These are phyloP conservation scores for Neelides folsomi DNA, from an alignment of 2,888 invertebrate genomes.

Conservation along the genomic window DNA sequence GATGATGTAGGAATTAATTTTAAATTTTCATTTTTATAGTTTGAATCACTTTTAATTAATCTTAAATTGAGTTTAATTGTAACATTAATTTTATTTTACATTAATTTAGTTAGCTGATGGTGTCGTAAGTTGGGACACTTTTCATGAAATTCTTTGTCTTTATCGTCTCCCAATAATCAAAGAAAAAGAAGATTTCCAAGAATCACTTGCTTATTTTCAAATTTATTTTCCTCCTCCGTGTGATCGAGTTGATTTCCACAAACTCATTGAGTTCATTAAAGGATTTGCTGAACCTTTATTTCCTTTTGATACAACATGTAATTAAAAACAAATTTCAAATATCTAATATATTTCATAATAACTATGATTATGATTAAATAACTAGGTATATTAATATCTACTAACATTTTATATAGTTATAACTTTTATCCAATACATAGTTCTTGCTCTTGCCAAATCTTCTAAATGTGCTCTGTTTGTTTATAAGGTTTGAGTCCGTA, in stretches of 20 bases:
- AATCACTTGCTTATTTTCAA: constrained; percentile 18
- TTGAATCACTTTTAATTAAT: too few species aligned
- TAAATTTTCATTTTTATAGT: too few species aligned
- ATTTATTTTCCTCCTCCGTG: constrained; percentile 26
- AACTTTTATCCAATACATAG: not conserved
- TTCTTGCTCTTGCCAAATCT: not conserved
- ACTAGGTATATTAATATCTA: not conserved
- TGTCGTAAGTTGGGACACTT: constrained; percentile 26
- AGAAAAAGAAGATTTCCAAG: constrained; percentile 23
- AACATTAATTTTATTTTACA: too few species aligned
- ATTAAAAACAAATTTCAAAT: not conserved
- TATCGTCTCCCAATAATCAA: constrained; percentile 17
- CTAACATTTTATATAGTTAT: not conserved
- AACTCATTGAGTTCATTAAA: constrained; percentile 28
- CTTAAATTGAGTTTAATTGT: too few species aligned
- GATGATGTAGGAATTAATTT: too few species aligned
- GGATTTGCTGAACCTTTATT: constrained; percentile 29
- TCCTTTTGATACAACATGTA: constrained; percentile 21
- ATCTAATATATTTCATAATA: not conserved
- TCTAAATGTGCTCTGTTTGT: not conserved
- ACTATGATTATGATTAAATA: not conserved
- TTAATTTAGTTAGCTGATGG: constrained; percentile 9
- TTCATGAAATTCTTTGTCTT: constrained; percentile 13
- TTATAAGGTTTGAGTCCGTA: constrained; percentile 22
- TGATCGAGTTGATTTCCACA: constrained; percentile 24